These are phyloP conservation scores for Ariopsis seemanni DNA, from an alignment of 2,113 vertebrate species.

Conservation along the genomic window DNA sequence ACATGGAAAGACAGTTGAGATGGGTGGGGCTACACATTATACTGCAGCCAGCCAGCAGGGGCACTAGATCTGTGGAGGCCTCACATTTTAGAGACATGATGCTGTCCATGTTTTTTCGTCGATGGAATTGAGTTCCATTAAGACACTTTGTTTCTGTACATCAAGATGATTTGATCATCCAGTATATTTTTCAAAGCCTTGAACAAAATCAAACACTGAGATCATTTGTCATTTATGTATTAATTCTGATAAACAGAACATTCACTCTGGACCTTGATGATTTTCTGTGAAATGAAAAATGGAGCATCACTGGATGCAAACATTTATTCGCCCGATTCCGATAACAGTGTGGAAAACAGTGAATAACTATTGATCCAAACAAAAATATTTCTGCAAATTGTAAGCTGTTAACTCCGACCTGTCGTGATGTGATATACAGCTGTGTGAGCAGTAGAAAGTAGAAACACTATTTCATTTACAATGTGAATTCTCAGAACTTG, in stretches of 20 bases:
- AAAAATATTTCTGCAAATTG: too few species aligned
- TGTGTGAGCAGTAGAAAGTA: slow-evolving; percentile 11
- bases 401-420: not conserved
- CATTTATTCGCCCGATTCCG: not conserved
- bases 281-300: not conserved
- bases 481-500: slow-evolving; percentile 28
- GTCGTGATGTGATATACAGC: slow-evolving; percentile 11
- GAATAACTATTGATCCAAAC: not conserved
- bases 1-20: too few species aligned
- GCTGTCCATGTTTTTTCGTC: too few species aligned
- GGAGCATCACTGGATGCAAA: not conserved
- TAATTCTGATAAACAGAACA: not conserved
- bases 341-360: not conserved
- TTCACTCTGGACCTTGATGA: not conserved
- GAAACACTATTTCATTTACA: slow-evolving; percentile 21
- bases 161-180: too few species aligned
- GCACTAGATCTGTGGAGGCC: too few species aligned
- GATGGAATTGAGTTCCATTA: too few species aligned
- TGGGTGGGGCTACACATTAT: too few species aligned
- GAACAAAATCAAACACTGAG: too few species aligned
- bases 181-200: too few species aligned
- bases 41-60: too few species aligned
- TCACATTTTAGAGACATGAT: too few species aligned
- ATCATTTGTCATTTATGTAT: not conserved
- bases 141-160: too few species aligned